Base-by-base conservation (phyloP, 2,113 vertebrate genomes). In the Albula glossodonta region DNA sequence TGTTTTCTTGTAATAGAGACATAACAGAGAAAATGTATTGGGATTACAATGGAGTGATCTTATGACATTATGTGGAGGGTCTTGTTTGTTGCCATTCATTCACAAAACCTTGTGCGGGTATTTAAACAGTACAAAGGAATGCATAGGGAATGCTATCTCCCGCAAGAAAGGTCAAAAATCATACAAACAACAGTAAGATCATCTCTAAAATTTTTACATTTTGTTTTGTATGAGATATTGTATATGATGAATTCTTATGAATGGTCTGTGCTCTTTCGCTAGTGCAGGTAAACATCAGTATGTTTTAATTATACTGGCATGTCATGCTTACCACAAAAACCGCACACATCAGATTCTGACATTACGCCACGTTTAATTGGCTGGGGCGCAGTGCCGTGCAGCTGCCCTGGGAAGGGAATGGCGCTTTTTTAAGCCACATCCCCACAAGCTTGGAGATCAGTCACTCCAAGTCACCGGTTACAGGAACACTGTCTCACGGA, bases 351-450 rank as follows among this genome's bases (percentile, higher is more conserved):
- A 48, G 85, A 51, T 53, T 41, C 22, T 49, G 60, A 53, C 12
- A 50, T 63, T 85, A 31, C 25, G 25, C n/a, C n/a, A n/a, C 87
- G 85, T 86, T 83, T 86, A 82, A 89, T 80, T 74, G 88, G 87
- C 87, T 86, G 63, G 88, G 86, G 10, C 15, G 57, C 57, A 83
- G 78, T 70, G 0, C 41, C 41, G 22, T 86, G 84, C 87, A 82
- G 48, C 60, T 79, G 81, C 48, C 31, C 5, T 51, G 60, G 31
- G 31, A 41, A 57, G 50, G 78, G 25, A 7, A 49, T 19, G 19
- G 41, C 52, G 22, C 12, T 41, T 53, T 87, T 11, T 91, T 92
- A 51, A 83, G 11, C 86, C 89, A 92, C 48, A 87, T 22, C 15
- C 31, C n/a, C 56, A 11, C 19, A 25, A 80, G 3, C 51, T 57